Base-by-base conservation (phyloP, 1,140 invertebrate species). In the Brachionus angularis region DNA sequence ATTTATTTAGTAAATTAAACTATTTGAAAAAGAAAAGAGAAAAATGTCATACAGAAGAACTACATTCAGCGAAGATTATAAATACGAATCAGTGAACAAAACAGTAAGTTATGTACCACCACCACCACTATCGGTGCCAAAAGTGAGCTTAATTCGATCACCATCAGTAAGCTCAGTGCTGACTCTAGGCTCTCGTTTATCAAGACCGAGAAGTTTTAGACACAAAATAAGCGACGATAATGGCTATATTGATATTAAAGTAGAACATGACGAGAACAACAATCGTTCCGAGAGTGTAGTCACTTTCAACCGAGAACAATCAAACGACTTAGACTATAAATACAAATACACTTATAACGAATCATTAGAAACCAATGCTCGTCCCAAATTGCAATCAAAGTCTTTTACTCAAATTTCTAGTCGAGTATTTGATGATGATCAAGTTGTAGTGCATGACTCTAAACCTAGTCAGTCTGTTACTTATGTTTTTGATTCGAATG, bases 131-230 rank as follows among this genome's bases (percentile, higher is more conserved):
- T 21, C 10, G 10, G 39, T 31, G 16, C 53, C 53, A 39, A 14
- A 31, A 23, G 27, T 58, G 1, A 58, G 33, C 2, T 8, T 58
- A 23, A 36, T 58, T 16, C 8, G 33, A 36, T 16, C 23, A 3
- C 53, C 53, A 12, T 58, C 53, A 14, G 18, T 39, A 12, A 42
- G 33, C 2, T 58, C 53, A 8, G 39, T 58, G 12, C 5, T 58
- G 16, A 58, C 21, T 23, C 18, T 58, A 5, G 39, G n/a, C n/a
- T n/a, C 36, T n/a, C 33, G 53, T 12, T 31, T 39, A 23, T 39
- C 53, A 39, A 39, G 53, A 58, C 53, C 53, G 1, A 58, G 25
- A 39, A 58, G 53, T 21, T 58, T 58, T 58, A 31, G 53, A 18
- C 23, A 18, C 0, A 58, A 12, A 21, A 39, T 10, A 3, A 33